Percentiles rank a stretch among this genome's conserved stretches.
Conservation (phyloP, 2,113 vertebrate species). For the Salvelinus sp. region DNA sequence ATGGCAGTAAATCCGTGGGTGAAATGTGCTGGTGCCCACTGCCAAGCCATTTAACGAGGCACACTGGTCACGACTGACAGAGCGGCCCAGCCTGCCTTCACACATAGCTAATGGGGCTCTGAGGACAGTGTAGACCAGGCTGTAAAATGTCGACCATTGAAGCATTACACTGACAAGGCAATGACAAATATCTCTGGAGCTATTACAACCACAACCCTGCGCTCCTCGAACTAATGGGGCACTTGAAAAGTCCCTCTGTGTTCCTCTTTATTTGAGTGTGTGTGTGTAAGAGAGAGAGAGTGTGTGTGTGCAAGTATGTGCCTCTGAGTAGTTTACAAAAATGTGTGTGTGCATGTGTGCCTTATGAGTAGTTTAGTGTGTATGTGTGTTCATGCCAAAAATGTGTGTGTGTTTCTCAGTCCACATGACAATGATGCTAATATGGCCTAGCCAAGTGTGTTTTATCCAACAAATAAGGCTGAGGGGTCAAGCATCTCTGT, state of each 20-base stretch:
- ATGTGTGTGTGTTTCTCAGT: background rate
- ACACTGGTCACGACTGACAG: background rate
- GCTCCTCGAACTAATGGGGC: background rate
- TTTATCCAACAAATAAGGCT: background rate
- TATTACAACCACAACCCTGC: background rate
- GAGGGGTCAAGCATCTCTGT: too few relatives aligned
- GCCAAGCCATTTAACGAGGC: background rate
- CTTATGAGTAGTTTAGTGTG: too few relatives aligned
- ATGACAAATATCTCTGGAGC: background rate
- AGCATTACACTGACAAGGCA: slow-evolving; percentile 3
- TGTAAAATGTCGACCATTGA: background rate
- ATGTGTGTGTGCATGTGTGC: background rate
- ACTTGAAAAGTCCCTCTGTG: background rate
- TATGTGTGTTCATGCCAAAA: background rate
- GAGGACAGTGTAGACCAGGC: background rate
- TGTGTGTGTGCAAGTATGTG: background rate
- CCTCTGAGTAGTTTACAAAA: too few relatives aligned
- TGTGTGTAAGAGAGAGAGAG: background rate
- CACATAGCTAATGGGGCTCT: slow-evolving; percentile 1
- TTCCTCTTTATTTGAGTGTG: background rate
- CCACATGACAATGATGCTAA: background rate
- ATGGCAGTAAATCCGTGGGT: slow-evolving; percentile 7
- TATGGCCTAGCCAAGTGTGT: background rate
- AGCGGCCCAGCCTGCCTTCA: background rate
- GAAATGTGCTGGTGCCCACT: slow-evolving; percentile 12